phyloP scores from a whole-genome alignment of 2,113 vertebrate genomes.

The Poeciliopsis turrubarensis region DNA sequence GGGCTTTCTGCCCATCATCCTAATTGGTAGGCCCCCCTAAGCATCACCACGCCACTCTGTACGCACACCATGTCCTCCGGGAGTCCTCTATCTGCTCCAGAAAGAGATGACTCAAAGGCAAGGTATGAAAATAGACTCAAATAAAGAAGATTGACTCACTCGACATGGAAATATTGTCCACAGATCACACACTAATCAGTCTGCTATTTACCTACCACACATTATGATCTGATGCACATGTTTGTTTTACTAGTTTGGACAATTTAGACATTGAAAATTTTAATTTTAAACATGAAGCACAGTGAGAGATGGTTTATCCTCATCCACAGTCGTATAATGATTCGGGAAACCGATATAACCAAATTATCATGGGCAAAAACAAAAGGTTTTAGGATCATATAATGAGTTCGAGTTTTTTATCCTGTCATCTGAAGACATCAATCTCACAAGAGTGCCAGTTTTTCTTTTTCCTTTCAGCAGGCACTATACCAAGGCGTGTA shows the following conservation, averaged over 20 bases:
- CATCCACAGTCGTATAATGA: conserved; percentile 33
- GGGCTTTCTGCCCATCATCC: conserved; percentile 84
- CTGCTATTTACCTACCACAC: conserved; percentile 40
- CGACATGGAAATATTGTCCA: conserved; percentile 58
- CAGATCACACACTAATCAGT: conserved; percentile 46
- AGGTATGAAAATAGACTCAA: conserved; percentile 76
- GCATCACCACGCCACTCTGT: conserved; percentile 62
- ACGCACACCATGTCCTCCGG: conserved; percentile 70
- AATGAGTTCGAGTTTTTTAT: conserved; percentile 67
- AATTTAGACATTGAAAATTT: conserved; percentile 27
- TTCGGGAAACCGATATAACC: conserved; percentile 18
- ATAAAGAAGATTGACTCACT: conserved; percentile 64
- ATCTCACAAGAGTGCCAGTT: conserved; percentile 45
- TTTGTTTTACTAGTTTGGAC: conserved; percentile 29
- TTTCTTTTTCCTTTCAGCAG: conserved; percentile 38
- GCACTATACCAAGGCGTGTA: conserved; percentile 61
- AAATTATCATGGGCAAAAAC: conserved; percentile 26
- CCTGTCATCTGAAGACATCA: conserved; percentile 64
- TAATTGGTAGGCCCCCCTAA: conserved; percentile 77
- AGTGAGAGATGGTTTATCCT: conserved; percentile 32
- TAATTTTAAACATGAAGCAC: conserved; percentile 26
- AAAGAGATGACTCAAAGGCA: conserved; percentile 79
- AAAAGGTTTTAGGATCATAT: conserved; percentile 35
- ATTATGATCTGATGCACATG: conserved; percentile 28
- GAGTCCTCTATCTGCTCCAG: conserved; percentile 74